Conservation (phyloP, 2,888 invertebrate genomes). For the Eupeodes luniger region DNA sequence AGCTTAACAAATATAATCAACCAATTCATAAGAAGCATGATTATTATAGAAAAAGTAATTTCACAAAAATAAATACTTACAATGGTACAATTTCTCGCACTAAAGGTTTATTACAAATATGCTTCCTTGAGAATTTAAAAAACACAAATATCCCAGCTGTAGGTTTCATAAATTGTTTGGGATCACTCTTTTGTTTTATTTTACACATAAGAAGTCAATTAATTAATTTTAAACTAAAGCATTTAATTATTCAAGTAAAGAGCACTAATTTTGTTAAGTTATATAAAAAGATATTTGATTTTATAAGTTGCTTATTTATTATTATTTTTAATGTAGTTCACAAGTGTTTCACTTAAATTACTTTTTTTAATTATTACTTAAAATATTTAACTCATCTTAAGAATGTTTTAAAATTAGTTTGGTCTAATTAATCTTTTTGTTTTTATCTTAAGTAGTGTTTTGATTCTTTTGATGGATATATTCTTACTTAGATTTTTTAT, state of each 20-base stretch:
- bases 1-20: too few relatives aligned
- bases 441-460: background rate
- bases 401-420: too few relatives aligned
- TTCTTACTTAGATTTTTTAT: background rate
- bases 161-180: constrained; percentile 6
- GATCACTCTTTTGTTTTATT: background rate
- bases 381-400: too few relatives aligned
- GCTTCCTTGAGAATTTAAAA: constrained; percentile 7
- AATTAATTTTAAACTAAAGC: background rate
- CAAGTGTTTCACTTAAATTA: background rate
- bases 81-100: constrained; percentile 3
- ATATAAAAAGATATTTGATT: too few relatives aligned
- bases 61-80: constrained; percentile 10
- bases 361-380: background rate
- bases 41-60: background rate
- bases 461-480: background rate
- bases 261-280: background rate
- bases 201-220: background rate
- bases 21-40: too few relatives aligned
- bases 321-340: background rate
- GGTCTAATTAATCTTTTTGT: too few relatives aligned
- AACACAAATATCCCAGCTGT: background rate
- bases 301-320: background rate
- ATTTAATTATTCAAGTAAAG: background rate
- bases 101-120: background rate